Evolutionary conservation across 2,797 vertebrate species (phyloP).

Genomic region (Clarias laeviceps): DNA sequence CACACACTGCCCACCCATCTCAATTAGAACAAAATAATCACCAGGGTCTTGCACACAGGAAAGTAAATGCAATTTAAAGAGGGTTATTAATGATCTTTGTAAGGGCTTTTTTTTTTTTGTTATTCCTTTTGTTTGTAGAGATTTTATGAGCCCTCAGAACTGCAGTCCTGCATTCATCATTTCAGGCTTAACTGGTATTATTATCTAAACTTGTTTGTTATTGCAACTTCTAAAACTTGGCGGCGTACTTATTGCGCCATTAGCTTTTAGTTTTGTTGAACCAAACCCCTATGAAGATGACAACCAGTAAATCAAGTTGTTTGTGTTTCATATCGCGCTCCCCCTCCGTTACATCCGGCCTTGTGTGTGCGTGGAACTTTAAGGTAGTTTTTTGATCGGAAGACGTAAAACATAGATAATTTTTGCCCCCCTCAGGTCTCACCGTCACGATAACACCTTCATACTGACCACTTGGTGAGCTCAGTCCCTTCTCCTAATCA

Average conservation of each 20-base stretch:
- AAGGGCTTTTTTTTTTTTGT: background rate
- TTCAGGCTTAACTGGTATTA: constrained; percentile 18
- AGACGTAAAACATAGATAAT: background rate
- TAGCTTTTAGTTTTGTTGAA: constrained; percentile 11
- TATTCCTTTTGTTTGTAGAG: background rate
- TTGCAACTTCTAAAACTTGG: constrained; percentile 17
- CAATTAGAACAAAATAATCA: constrained; percentile 55
- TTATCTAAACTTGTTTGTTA: background rate
- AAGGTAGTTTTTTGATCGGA: constrained; percentile 11
- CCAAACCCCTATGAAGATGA: background rate
- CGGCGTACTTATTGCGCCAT: constrained; percentile 5
- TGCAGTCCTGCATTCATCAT: background rate
- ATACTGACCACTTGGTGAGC: too few species aligned
- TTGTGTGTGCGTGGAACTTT: background rate
- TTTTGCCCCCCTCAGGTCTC: background rate
- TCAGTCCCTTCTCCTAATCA: too few species aligned
- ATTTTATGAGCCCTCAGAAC: constrained; percentile 8
- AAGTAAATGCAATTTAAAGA: constrained; percentile 36
- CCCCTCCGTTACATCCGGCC: background rate
- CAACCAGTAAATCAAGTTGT: constrained; percentile 24
- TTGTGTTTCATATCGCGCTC: constrained; percentile 2
- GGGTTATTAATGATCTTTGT: constrained; percentile 29
- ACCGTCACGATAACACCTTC: too few species aligned
- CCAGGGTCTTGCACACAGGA: constrained; percentile 40
- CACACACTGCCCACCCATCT: constrained; percentile 43